These are phyloP conservation scores for Peribatodes rhomboidaria DNA, from an alignment of 2,888 invertebrate species.

Conservation along the genomic window DNA sequence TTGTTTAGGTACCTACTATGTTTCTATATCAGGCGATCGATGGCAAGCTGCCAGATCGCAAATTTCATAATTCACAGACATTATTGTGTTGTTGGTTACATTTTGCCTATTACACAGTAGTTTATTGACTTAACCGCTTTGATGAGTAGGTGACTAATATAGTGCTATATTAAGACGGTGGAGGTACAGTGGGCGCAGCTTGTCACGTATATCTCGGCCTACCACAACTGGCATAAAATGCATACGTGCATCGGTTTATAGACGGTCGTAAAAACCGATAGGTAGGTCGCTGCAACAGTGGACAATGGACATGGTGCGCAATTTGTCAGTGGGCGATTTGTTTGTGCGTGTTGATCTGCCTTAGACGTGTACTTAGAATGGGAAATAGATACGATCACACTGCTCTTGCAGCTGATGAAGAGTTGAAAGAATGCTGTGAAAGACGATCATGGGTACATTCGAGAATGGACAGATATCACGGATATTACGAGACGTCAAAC, in stretches of 20 bases:
- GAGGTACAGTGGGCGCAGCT: neutral
- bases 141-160: slow-evolving; percentile 28
- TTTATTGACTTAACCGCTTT: slow-evolving; percentile 14
- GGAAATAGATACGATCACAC: too few species aligned
- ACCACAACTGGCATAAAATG: slow-evolving; percentile 13
- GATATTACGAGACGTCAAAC: too few species aligned
- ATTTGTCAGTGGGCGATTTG: too few species aligned
- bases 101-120: slow-evolving; percentile 8
- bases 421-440: too few species aligned
- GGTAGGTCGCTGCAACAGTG: too few species aligned
- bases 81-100: slow-evolving; percentile 20
- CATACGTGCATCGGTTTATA: neutral
- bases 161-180: slow-evolving; percentile 18
- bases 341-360: too few species aligned
- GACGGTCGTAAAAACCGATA: neutral
- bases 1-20: neutral
- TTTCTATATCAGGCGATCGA: slow-evolving; percentile 8
- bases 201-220: slow-evolving; percentile 8
- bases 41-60: slow-evolving; percentile 21
- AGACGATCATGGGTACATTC: too few species aligned
- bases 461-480: too few species aligned
- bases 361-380: too few species aligned
- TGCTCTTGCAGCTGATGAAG: too few species aligned
- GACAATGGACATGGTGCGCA: too few species aligned
- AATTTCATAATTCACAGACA: slow-evolving; percentile 23